Conservation (phyloP, 2,113 vertebrate genomes). For the Cacatua alba region DNA sequence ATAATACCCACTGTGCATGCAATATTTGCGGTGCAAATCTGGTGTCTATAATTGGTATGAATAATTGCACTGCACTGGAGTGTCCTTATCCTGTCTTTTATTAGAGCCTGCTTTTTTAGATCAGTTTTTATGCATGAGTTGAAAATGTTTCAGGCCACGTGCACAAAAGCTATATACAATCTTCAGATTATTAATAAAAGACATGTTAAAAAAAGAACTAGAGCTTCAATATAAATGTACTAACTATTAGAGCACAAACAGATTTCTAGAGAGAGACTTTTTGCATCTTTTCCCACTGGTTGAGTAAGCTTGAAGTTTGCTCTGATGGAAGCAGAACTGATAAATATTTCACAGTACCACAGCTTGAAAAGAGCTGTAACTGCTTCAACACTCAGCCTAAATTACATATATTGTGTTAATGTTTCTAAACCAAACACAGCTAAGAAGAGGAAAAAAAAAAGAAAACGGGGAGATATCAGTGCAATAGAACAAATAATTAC, state of each 20-base stretch:
- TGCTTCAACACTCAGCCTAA: background rate
- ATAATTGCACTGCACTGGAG: constrained; percentile 4
- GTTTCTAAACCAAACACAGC: background rate
- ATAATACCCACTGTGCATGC: background rate
- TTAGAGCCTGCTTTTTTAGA: background rate
- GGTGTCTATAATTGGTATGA: constrained; percentile 13
- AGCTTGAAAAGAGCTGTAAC: background rate
- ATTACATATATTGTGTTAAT: background rate
- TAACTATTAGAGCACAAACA: background rate
- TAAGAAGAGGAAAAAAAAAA: background rate
- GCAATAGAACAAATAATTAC: background rate
- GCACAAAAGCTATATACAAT: background rate
- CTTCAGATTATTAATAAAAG: background rate
- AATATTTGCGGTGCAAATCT: constrained; percentile 24
- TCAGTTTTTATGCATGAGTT: background rate
- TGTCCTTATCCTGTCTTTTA: constrained; percentile 10
- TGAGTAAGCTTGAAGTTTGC: background rate
- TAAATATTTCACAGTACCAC: constrained; percentile 7
- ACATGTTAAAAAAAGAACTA: background rate
- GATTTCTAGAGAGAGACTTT: background rate
- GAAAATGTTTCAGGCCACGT: background rate
- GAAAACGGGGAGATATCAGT: background rate
- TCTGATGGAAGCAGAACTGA: background rate
- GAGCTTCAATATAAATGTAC: background rate
- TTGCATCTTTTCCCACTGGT: background rate